These are phyloP conservation scores for Anguilla obscura DNA, from an alignment of 2,797 vertebrate species.

Conservation along the genomic window DNA sequence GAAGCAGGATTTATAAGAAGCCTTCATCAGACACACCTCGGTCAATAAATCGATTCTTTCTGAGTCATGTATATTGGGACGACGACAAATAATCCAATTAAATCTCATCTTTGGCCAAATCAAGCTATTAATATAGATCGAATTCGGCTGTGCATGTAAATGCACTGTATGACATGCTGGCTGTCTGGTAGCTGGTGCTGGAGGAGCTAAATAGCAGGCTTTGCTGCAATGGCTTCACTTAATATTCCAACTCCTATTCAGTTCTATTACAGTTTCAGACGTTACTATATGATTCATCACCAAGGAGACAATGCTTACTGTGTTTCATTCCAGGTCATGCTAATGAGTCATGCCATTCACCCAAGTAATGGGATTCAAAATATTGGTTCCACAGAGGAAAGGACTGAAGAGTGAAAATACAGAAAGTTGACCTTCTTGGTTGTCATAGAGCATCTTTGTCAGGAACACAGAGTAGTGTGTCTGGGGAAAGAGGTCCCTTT, in stretches of 20 bases:
- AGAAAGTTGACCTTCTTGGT: background rate
- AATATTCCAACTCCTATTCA: background rate
- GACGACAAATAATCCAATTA: too few relatives aligned
- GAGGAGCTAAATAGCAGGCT: background rate
- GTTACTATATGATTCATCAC: background rate
- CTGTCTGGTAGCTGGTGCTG: background rate
- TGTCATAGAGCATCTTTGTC: background rate
- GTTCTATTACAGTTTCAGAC: background rate
- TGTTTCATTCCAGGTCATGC: background rate
- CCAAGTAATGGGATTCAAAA: background rate
- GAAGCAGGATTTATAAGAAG: too few relatives aligned
- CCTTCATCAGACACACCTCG: too few relatives aligned
- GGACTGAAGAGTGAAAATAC: background rate
- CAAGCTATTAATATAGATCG: too few relatives aligned
- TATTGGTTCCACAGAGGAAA: background rate
- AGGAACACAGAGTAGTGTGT: background rate
- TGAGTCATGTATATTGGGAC: too few relatives aligned
- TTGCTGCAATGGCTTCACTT: background rate
- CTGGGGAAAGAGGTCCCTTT: background rate
- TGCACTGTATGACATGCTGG: background rate
- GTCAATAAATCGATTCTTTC: too few relatives aligned
- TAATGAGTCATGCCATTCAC: background rate
- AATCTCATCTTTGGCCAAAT: too few relatives aligned
- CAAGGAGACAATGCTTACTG: background rate
- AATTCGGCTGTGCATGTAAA: too few relatives aligned